Base-by-base conservation (phyloP, 2,113 vertebrate genomes). In the Thunnus maccoyii region DNA sequence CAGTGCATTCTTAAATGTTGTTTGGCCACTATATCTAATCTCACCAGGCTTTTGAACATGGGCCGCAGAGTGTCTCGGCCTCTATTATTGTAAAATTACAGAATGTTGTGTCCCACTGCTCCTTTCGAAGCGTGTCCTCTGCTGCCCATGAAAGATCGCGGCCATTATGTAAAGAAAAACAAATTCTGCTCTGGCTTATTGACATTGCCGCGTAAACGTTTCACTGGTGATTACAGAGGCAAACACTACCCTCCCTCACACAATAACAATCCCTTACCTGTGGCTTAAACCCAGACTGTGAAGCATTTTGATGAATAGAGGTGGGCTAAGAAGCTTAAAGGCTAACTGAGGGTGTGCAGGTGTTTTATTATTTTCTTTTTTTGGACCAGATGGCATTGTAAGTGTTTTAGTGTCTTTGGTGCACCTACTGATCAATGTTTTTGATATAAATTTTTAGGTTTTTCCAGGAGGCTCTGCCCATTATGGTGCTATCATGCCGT, bases 311-410 rank as follows among this genome's bases (percentile, higher is more conserved):
- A 86, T 86, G 69, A 90, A 78, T 30, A 65, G 76, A 82, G 63
- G 72, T 55, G 82, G 30, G 78, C 48, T 91, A 90, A 90, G 87
- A 67, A 86, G 91, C 91, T 91, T 89, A 89, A 81, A 86, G 62
- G 86, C 80, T 86, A 69, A 78, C 30, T 73, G 68, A 60, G 75
- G 72, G 57, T 15, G 36, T 84, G 68, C 80, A 79, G 72, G 69
- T 89, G 89, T 76, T 80, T 79, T 80, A 20, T 79, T 74, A 3
- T 73, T 79, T 78, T 51, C 5, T 69, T 76, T 52, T 60, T 74
- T 51, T 54, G 52, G 20, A 51, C 12, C 27, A 76, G 50, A 74
- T 72, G 62, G 78, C 67, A n/a, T 46, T 55, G 25, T 36, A 76
- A 57, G 80, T 78, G 25, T 71, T 50, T 41, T 41, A 41, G 9